These are phyloP conservation scores for Monochamus alternatus DNA, from an alignment of 2,888 invertebrate genomes.

Conservation along the genomic window DNA sequence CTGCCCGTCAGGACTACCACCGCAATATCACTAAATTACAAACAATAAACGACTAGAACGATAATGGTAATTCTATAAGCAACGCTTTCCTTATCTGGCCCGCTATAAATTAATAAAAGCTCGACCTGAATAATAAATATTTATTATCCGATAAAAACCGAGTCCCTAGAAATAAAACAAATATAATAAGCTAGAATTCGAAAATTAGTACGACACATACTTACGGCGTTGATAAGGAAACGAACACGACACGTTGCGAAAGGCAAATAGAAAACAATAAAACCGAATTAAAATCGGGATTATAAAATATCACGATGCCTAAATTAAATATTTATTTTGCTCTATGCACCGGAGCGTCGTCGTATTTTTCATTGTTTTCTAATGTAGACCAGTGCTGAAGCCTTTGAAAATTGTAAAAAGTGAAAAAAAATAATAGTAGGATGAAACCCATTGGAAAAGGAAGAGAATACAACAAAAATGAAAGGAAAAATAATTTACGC, in stretches of 20 bases:
- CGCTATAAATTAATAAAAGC: constrained; percentile 59
- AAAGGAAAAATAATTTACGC: too few species aligned
- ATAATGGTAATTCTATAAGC: constrained; percentile 24
- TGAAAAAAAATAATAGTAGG: too few species aligned
- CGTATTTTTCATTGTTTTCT: constrained; percentile 29
- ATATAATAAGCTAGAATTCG: constrained; percentile 46
- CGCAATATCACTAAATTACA: constrained; percentile 7
- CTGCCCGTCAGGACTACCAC: neutral
- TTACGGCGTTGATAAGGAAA: constrained; percentile 44
- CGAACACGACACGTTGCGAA: constrained; percentile 48
- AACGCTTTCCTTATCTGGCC: constrained; percentile 49
- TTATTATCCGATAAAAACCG: constrained; percentile 56
- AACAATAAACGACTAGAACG: constrained; percentile 17
- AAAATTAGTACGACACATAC: constrained; percentile 48
- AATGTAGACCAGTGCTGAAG: too few species aligned
- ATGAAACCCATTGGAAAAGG: too few species aligned
- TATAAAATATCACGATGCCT: constrained; percentile 28
- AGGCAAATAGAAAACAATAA: constrained; percentile 50
- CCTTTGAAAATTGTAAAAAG: too few species aligned
- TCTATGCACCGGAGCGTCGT: constrained; percentile 28
- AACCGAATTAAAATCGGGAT: constrained; percentile 42
- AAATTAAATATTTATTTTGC: constrained; percentile 41
- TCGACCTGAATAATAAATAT: constrained; percentile 56
- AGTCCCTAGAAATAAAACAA: constrained; percentile 50
- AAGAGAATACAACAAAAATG: too few species aligned